Conservation (phyloP, 1,140 invertebrate species). For the Bombyx mandarina region DNA sequence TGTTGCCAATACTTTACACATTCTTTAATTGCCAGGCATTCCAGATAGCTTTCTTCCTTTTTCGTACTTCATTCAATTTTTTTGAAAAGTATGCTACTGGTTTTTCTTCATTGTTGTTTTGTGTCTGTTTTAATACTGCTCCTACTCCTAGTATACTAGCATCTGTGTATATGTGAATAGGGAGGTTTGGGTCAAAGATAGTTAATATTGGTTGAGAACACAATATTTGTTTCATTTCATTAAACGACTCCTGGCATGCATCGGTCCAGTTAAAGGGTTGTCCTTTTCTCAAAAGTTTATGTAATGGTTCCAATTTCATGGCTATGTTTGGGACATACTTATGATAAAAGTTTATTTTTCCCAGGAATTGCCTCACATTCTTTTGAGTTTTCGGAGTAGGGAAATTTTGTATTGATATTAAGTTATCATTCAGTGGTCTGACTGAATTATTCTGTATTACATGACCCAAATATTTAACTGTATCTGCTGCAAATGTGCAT, state of each 20-base stretch:
- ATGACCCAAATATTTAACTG: conserved; percentile 37
- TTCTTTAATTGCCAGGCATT: conserved; percentile 40
- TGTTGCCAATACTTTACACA: conserved; percentile 49
- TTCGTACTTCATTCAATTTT: conserved; percentile 22
- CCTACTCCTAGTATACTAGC: conserved; percentile 38
- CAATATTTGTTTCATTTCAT: conserved; percentile 35
- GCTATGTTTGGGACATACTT: conserved; percentile 7
- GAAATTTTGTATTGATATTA: conserved; percentile 40
- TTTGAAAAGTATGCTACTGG: conserved; percentile 23
- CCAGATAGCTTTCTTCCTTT: conserved; percentile 14
- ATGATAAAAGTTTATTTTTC: conserved; percentile 3
- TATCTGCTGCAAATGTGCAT: conserved; percentile 33
- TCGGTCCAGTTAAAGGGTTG: conserved; percentile 34
- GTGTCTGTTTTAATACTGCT: conserved; percentile 29
- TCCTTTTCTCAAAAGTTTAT: conserved; percentile 34
- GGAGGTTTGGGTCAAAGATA: conserved; percentile 35
- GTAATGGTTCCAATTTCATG: conserved; percentile 21
- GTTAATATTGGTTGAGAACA: conserved; percentile 37
- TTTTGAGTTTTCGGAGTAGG: conserved; percentile 20
- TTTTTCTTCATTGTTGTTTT: conserved; percentile 17
- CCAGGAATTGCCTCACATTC: conserved; percentile 31
- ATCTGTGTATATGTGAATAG: conserved; percentile 43
- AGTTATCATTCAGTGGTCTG: conserved; percentile 31
- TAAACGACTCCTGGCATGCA: conserved; percentile 34
- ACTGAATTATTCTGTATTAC: conserved; percentile 34